Base-by-base conservation (phyloP, 2,113 vertebrate genomes). In the Heterochromis multidens region DNA sequence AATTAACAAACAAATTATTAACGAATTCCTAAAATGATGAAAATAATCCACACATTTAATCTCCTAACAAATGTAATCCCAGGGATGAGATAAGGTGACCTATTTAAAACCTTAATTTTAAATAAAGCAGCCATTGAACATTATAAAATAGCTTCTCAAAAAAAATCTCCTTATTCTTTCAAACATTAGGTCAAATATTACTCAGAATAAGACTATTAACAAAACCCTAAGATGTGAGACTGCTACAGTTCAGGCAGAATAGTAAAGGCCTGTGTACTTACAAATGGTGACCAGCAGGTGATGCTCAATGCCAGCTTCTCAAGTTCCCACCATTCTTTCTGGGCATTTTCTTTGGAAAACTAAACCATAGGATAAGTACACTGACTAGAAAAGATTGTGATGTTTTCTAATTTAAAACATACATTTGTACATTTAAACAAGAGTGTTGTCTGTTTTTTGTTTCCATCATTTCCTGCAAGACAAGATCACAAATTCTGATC, bases 251-350 rank as follows among this genome's bases (percentile, higher is more conserved):
- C 17, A 78, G 21, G 0, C 13, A 17, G 13, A 82, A 9, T 19
- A 59, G 17, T 57, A 27, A 27, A 57, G 17, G 31, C 23, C 7
- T 9, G 3, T 89, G 81, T 61, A 70, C 2, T 80, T 62, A 59
- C 12, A 31, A 2, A 2, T 23, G 1, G 2, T 43, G 70, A 37
- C 80, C 94, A 94, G 79, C 62, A 91, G 90, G 59, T 25, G 85
- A 76, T 7, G 76, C 58, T 91, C 84, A 70, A 33, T 59, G 14
- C 56, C 85, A 82, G 33, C 54, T 56, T 25, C n/a, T 52, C 5
- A 21, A 17, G 3, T 56, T 35, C 29, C 11, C 17, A 31, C 21
- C 6, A 11, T 33, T 59, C 21, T 25, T 17, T 31, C 49, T 54
- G 31, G 6, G 14, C n/a, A 10, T 17, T 67, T n/a, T 60, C 9